A percentile compares a stretch with the other conserved stretches of the same genome.
Evolutionary conservation across 2,888 invertebrate genomes (phyloP).

Genomic region (Drosophila kanekoi): DNA sequence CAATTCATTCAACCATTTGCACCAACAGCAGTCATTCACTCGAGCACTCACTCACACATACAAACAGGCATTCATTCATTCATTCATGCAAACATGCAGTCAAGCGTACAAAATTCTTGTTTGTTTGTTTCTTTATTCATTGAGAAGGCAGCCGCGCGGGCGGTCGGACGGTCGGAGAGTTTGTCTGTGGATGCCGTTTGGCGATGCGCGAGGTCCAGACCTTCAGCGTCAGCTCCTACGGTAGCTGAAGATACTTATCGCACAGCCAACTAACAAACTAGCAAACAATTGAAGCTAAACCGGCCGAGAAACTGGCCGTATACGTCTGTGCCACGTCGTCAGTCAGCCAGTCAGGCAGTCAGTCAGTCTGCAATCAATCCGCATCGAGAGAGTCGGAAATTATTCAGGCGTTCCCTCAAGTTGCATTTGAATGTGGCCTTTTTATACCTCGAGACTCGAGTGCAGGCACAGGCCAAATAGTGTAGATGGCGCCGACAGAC

Average conservation of each 20-base stretch:
- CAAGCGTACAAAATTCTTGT: slow-evolving; percentile 75
- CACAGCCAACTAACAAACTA: slow-evolving; percentile 67
- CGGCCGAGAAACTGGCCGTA: slow-evolving; percentile 41
- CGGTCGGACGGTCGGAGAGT: too few species aligned
- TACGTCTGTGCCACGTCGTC: slow-evolving; percentile 14
- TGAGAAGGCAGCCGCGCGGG: slow-evolving; percentile 54
- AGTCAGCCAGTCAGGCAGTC: slow-evolving; percentile 1
- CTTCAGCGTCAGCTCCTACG: slow-evolving; percentile 3
- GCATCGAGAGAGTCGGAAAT: slow-evolving; percentile 42
- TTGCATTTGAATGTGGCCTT: slow-evolving; percentile 52
- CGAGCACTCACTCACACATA: slow-evolving; percentile 21
- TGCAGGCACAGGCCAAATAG: slow-evolving; percentile 6
- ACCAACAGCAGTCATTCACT: slow-evolving; percentile 55
- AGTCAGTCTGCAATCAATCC: slow-evolving; percentile 43
- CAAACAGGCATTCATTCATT: slow-evolving; percentile 45
- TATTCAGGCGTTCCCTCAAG: slow-evolving; percentile 56
- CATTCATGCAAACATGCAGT: slow-evolving; percentile 71
- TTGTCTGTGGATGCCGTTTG: slow-evolving; percentile 2
- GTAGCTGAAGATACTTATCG: slow-evolving; percentile 57
- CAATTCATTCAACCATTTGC: slow-evolving; percentile 79
- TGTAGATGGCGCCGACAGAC: slow-evolving; percentile 45
- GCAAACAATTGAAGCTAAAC: slow-evolving; percentile 67
- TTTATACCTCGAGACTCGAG: slow-evolving; percentile 22
- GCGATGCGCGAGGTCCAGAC: slow-evolving; percentile 30
- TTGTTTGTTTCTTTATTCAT: slow-evolving; percentile 80